phyloP scores from a whole-genome alignment of 2,797 vertebrate species.

The Acanthurus lineatus region DNA sequence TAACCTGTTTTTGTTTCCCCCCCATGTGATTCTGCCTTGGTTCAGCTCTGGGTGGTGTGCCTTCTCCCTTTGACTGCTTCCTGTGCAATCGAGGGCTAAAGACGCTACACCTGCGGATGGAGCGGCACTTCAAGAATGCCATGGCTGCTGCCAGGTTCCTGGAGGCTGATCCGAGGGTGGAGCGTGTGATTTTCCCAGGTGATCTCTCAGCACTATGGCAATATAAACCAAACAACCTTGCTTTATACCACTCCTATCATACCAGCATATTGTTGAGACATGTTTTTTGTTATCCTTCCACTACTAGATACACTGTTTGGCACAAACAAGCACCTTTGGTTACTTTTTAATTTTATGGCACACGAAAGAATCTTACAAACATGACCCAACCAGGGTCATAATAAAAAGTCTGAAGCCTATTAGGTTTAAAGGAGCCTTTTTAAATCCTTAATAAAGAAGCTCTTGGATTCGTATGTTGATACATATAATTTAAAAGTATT shows the following conservation, averaged over 20 bases:
- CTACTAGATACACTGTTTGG: not conserved
- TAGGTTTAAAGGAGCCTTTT: not conserved
- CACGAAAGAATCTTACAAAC: too few species aligned
- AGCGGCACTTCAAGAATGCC: conserved; percentile 91
- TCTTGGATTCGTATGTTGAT: too few species aligned
- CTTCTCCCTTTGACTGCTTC: conserved; percentile 95
- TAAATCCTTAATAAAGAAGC: not conserved
- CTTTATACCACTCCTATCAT: not conserved
- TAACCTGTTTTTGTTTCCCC: conserved; percentile 8
- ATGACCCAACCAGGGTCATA: not conserved
- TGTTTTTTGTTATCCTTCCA: fast-evolving
- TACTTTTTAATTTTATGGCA: too few species aligned
- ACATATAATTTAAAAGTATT: too few species aligned
- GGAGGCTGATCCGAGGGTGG: conserved; percentile 87
- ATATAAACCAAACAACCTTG: not conserved
- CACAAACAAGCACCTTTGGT: too few species aligned
- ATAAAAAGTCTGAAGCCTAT: not conserved
- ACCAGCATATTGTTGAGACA: not conserved
- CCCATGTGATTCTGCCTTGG: not conserved
- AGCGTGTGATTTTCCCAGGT: conserved; percentile 94
- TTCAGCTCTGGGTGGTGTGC: conserved; percentile 90
- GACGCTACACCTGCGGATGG: conserved; percentile 93
- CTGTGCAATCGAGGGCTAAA: conserved; percentile 93
- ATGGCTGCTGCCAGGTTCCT: conserved; percentile 89
- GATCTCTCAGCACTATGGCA: conserved; percentile 3